phyloP scores from a whole-genome alignment of 92 coral and sea anemone genomes.

The Diadumene lineata region DNA sequence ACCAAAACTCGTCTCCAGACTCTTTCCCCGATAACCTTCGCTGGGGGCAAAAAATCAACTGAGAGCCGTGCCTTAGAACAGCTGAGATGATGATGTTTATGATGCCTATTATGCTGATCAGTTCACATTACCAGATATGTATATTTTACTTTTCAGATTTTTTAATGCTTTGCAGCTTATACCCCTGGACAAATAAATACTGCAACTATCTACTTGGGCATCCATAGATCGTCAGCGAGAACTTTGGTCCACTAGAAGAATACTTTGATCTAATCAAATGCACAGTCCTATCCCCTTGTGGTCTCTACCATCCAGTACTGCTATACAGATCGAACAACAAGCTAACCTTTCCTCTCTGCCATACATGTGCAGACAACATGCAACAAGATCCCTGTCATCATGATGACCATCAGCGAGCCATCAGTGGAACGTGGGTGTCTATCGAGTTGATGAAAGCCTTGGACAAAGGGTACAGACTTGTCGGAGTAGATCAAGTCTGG shows the following conservation, averaged over 20 bases:
- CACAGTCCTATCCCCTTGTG: slow-evolving; percentile 46
- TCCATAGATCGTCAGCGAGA: slow-evolving; percentile 37
- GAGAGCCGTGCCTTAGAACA: no score
- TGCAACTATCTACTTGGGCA: slow-evolving; percentile 36
- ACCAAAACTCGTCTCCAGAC: no score
- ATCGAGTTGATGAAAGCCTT: slow-evolving; percentile 24
- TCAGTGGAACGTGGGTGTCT: slow-evolving; percentile 48
- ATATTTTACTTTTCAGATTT: no score
- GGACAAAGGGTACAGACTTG: slow-evolving; percentile 25
- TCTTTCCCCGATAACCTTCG: no score
- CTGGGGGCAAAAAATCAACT: no score
- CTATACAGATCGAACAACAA: slow-evolving; percentile 31
- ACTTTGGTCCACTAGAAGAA: slow-evolving; percentile 31
- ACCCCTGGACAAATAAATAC: no score
- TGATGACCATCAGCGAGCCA: slow-evolving; percentile 25
- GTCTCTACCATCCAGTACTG: slow-evolving; percentile 38
- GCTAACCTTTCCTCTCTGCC: slow-evolving; percentile 50
- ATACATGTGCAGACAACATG: slow-evolving; percentile 23
- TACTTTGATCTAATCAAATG: slow-evolving; percentile 56
- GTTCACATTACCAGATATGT: no score
- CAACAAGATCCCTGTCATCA: slow-evolving; percentile 46
- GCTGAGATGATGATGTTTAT: no score
- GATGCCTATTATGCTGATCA: no score
- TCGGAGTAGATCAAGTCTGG: slow-evolving; percentile 50
- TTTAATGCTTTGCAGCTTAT: no score